phyloP scores from a whole-genome alignment of 2,888 invertebrate species.

The Euproctis similis region DNA sequence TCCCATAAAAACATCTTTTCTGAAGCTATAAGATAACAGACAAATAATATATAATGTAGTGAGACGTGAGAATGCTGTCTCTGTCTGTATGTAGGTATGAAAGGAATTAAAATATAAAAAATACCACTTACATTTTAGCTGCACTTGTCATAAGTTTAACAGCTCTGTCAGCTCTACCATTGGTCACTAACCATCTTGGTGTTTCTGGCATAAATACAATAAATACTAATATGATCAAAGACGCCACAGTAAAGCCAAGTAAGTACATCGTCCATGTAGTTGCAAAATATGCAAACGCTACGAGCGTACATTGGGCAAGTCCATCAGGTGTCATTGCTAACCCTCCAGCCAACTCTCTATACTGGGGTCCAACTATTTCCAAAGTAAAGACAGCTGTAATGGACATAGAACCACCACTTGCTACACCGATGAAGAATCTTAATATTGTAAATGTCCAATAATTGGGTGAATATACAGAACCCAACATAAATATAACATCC shows the following conservation, averaged over 20 bases:
- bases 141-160: conserved; percentile 33
- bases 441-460: conserved; percentile 72
- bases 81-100: not conserved
- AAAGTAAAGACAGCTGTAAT: conserved; percentile 58
- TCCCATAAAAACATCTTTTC: too few relatives aligned
- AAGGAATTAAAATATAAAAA: too few relatives aligned
- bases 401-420: conserved; percentile 85
- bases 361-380: conserved; percentile 73
- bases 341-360: conserved; percentile 46
- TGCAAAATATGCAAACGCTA: conserved; percentile 36
- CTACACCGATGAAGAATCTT: conserved; percentile 80
- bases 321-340: conserved; percentile 31
- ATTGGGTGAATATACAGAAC: conserved; percentile 78
- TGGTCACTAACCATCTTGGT: conserved; percentile 48
- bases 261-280: conserved; percentile 36
- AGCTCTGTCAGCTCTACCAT: conserved; percentile 31
- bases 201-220: conserved; percentile 42
- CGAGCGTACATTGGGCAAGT: conserved; percentile 26
- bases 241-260: conserved; percentile 24
- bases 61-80: not conserved
- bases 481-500: conserved; percentile 79
- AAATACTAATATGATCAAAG: conserved; percentile 25
- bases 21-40: too few relatives aligned
- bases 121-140: conserved; percentile 35
- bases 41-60: too few relatives aligned